Percentiles rank a stretch among this genome's conserved stretches.
Conservation (phyloP, 2,888 invertebrate genomes). For the Drosophila neotestacea region DNA sequence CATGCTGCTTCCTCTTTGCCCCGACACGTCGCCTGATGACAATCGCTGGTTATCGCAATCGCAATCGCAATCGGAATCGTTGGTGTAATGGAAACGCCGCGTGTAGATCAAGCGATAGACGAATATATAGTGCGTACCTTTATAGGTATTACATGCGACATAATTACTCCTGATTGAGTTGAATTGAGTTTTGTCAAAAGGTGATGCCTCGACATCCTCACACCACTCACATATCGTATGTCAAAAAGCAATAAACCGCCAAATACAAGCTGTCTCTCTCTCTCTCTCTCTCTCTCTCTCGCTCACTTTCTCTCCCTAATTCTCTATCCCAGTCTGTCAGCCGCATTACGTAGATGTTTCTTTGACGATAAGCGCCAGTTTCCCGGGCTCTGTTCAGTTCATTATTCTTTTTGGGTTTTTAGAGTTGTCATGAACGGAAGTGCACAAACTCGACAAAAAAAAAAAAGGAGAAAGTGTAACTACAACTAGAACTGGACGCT, state of each 20-base stretch:
- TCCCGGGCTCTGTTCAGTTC: not conserved
- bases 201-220: slow-evolving; percentile 49
- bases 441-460: slow-evolving; percentile 35
- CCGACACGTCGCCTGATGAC: slow-evolving; percentile 9
- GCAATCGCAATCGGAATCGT: slow-evolving; percentile 8
- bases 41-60: slow-evolving; percentile 27
- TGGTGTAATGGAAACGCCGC: slow-evolving; percentile 41
- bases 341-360: slow-evolving; percentile 30
- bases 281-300: not conserved
- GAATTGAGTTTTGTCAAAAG: slow-evolving; percentile 48
- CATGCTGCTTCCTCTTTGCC: slow-evolving; percentile 18
- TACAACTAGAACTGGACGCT: slow-evolving; percentile 24
- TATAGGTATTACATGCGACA: slow-evolving; percentile 52
- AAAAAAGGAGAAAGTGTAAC: slow-evolving; percentile 6
- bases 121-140: not conserved
- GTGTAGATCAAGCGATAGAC: slow-evolving; percentile 35
- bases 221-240: slow-evolving; percentile 66
- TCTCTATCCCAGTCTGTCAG: not conserved
- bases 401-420: not conserved
- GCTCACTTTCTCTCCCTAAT: not conserved
- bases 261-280: slow-evolving; percentile 18
- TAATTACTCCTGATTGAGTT: slow-evolving; percentile 80
- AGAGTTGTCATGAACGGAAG: slow-evolving; percentile 49
- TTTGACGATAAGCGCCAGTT: slow-evolving; percentile 51
- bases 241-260: slow-evolving; percentile 63